Evolutionary conservation across 2,888 invertebrate genomes (phyloP).

Genomic region (Sericinus montela): DNA sequence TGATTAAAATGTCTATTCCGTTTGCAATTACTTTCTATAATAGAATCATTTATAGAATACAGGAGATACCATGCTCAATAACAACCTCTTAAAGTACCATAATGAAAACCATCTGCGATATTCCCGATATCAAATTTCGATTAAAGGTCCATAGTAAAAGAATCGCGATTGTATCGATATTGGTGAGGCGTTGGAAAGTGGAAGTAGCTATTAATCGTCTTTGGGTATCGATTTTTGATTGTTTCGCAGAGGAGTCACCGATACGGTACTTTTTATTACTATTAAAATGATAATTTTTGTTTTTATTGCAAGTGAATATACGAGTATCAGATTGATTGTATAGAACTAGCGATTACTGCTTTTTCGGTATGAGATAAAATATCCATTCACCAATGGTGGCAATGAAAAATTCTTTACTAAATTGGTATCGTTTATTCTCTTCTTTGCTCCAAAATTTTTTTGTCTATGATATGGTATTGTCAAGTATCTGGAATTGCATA

Average conservation of each 20-base stretch:
- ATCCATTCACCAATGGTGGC: too few species aligned
- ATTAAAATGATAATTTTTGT: too few species aligned
- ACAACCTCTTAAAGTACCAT: neutral
- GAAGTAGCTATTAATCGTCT: neutral
- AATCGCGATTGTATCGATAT: neutral
- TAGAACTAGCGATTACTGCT: too few species aligned
- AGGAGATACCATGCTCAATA: neutral
- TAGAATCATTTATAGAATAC: neutral
- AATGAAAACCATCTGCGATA: neutral
- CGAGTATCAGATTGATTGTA: too few species aligned
- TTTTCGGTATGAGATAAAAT: too few species aligned
- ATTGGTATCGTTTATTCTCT: too few species aligned
- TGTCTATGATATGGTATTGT: too few species aligned
- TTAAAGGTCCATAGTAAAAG: neutral
- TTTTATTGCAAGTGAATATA: too few species aligned
- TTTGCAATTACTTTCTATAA: neutral
- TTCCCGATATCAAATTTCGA: neutral
- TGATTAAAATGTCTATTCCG: neutral
- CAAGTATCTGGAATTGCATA: too few species aligned
- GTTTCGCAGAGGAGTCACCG: neutral
- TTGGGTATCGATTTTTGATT: neutral
- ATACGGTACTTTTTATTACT: too few species aligned
- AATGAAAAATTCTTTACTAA: too few species aligned
- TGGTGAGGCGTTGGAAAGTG: neutral
- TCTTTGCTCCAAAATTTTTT: too few species aligned